These are phyloP conservation scores for Hermodice carunculata DNA, from an alignment of 2,888 invertebrate genomes.

Conservation along the genomic window DNA sequence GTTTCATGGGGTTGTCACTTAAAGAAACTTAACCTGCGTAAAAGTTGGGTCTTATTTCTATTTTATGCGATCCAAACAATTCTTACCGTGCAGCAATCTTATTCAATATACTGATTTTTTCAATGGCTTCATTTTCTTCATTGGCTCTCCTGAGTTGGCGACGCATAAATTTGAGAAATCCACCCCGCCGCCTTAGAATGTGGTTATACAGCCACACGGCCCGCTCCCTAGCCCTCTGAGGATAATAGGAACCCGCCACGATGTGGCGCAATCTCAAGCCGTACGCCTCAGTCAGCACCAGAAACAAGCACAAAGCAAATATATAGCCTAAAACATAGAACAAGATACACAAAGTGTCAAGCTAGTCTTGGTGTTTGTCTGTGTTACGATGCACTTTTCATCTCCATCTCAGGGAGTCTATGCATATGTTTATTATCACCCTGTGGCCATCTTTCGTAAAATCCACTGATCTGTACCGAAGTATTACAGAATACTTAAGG, in stretches of 20 bases:
- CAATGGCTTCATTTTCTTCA: background rate
- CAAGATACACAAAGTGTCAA: background rate
- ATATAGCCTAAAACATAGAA: constrained; percentile 17
- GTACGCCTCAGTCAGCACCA: constrained; percentile 7
- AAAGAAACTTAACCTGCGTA: no score
- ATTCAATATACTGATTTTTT: background rate
- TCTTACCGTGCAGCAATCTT: no score
- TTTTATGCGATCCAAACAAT: no score
- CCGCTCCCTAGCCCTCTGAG: constrained; percentile 5
- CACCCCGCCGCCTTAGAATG: constrained; percentile 1
- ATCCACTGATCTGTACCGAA: no score
- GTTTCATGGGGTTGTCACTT: no score
- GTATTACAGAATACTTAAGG: no score
- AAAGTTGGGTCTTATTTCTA: no score
- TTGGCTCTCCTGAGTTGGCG: background rate
- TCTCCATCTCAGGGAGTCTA: no score
- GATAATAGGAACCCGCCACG: constrained; percentile 8
- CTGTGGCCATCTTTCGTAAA: no score
- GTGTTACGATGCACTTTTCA: no score
- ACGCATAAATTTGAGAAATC: background rate
- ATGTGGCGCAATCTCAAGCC: constrained; percentile 9
- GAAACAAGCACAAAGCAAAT: constrained; percentile 12
- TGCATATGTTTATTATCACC: no score
- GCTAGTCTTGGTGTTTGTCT: no score
- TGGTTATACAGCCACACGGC: constrained; percentile 14